Evolutionary conservation across 2,888 invertebrate species (phyloP).

Genomic region (Apomyelois bistriatella): DNA sequence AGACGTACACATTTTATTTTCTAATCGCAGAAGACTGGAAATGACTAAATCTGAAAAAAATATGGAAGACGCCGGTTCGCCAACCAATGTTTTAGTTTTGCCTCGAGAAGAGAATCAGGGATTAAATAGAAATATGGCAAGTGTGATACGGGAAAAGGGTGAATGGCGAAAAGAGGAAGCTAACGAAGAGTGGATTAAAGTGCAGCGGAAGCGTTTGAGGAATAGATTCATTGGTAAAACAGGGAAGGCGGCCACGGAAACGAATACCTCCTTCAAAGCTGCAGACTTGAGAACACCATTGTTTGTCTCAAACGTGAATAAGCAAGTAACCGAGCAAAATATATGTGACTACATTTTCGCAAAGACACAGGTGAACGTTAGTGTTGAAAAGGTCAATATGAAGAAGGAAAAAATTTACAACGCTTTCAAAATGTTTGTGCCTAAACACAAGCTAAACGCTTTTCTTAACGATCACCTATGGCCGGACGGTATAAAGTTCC

Average conservation of each 20-base stretch:
- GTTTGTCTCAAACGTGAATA: background rate
- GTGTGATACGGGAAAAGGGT: background rate
- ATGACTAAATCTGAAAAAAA: no score
- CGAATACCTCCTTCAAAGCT: background rate
- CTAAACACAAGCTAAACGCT: background rate
- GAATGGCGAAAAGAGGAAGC: background rate
- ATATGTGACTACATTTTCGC: background rate
- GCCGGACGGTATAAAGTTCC: background rate
- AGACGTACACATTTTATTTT: no score
- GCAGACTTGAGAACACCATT: background rate
- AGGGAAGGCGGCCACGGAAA: background rate
- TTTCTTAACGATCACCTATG: background rate
- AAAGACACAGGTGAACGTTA: no score
- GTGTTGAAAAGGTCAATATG: background rate
- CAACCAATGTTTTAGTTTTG: no score
- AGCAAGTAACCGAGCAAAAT: background rate
- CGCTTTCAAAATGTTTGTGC: background rate
- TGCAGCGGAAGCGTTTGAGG: background rate
- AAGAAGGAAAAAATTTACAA: background rate
- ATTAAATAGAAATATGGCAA: no score
- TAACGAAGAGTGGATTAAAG: background rate
- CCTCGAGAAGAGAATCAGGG: no score
- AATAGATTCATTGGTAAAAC: background rate
- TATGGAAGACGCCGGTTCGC: no score
- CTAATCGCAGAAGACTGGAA: no score